These are phyloP conservation scores for Scleropages formosus DNA, from an alignment of 2,797 vertebrate species.

Conservation along the genomic window DNA sequence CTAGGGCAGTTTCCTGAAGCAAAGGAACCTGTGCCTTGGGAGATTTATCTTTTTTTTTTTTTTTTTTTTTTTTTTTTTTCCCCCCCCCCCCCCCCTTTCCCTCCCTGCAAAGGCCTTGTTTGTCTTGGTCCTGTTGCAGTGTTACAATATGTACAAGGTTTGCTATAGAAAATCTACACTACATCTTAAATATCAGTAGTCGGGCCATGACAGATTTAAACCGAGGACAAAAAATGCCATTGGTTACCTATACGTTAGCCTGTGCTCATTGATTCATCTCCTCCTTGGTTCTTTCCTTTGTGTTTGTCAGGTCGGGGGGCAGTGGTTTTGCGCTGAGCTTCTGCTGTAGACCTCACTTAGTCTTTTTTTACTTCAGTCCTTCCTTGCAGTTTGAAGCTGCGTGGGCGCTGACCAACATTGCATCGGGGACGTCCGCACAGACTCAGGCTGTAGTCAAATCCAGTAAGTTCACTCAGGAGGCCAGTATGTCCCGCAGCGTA, in stretches of 20 bases:
- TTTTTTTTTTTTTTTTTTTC: too few species aligned
- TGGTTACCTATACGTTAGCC: too few species aligned
- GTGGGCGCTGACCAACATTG: constrained; percentile 99
- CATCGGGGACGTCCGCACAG: constrained; percentile 96
- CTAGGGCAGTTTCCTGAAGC: constrained; percentile 11
- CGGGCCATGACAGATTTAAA: neutral
- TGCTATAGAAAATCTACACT: neutral
- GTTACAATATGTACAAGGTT: neutral
- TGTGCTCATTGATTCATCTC: too few species aligned
- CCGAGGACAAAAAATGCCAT: too few species aligned
- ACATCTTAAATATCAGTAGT: neutral
- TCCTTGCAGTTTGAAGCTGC: constrained; percentile 99
- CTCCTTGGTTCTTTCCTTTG: too few species aligned
- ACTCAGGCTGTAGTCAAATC: constrained; percentile 99
- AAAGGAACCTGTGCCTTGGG: neutral
- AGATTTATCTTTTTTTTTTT: too few species aligned
- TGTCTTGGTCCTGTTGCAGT: neutral
- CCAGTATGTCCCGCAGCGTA: too few species aligned
- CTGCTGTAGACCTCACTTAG: neutral
- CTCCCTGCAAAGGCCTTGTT: neutral
- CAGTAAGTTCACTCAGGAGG: constrained; percentile 74
- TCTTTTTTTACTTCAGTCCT: constrained; percentile 67
- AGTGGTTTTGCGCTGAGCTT: neutral
- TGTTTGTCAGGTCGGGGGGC: neutral
- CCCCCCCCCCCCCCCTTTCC: neutral